Conservation (phyloP, 2,888 invertebrate species). For the Atherix ibis region DNA sequence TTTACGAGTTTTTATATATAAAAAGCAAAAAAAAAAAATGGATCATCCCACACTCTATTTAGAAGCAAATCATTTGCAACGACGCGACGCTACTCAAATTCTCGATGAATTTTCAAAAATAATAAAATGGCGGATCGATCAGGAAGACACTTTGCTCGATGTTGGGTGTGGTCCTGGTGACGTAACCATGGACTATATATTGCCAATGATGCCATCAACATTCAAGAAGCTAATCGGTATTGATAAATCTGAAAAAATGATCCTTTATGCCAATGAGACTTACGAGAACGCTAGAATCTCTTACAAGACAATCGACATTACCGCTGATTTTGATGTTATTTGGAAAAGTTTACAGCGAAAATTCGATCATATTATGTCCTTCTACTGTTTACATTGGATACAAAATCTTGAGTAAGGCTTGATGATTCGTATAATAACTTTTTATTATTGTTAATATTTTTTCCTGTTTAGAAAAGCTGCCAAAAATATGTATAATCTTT, state of each 20-base stretch:
- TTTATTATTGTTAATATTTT: not conserved
- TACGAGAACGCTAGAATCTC: conserved; percentile 32
- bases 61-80: conserved; percentile 45
- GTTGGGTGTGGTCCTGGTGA: conserved; percentile 55
- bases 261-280: conserved; percentile 39
- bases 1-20: too few relatives aligned
- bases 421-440: not conserved
- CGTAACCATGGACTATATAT: conserved; percentile 40
- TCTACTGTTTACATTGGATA: conserved; percentile 69
- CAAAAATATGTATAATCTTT: conserved; percentile 45
- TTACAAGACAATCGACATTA: conserved; percentile 37
- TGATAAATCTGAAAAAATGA: conserved; percentile 51
- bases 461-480: conserved; percentile 39
- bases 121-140: conserved; percentile 35
- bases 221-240: conserved; percentile 38
- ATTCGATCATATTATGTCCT: conserved; percentile 47
- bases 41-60: conserved; percentile 45
- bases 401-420: conserved; percentile 31
- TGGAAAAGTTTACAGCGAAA: conserved; percentile 3
- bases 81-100: conserved; percentile 41
- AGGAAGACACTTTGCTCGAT: conserved; percentile 37
- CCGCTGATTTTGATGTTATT: conserved; percentile 18
- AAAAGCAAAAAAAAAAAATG: too few relatives aligned
- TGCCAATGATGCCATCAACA: conserved; percentile 38
- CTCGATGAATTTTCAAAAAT: conserved; percentile 41